Conservation (phyloP, 2,797 vertebrate genomes). For the Etheostoma nigrum region DNA sequence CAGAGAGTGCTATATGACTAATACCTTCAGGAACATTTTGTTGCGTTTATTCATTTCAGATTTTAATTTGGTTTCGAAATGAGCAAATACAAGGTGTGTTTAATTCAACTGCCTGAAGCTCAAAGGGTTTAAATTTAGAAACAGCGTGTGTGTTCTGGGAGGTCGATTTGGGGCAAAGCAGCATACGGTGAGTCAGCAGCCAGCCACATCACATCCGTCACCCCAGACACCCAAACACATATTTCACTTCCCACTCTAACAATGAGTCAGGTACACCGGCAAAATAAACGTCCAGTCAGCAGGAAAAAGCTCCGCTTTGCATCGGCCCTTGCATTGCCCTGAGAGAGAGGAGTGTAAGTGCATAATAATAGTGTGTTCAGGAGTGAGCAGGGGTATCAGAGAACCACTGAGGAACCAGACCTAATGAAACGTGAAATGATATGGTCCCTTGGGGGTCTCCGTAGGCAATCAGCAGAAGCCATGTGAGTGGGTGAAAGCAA, state of each 20-base stretch:
- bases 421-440: background rate
- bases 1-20: no score
- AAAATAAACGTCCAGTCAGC: constrained; percentile 38
- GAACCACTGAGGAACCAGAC: no score
- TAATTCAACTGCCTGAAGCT: background rate
- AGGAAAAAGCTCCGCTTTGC: constrained; percentile 6
- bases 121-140: background rate
- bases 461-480: background rate
- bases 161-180: background rate
- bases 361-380: background rate
- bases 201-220: constrained; percentile 34
- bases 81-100: no score
- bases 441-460: background rate
- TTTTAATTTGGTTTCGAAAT: no score
- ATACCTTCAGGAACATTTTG: no score
- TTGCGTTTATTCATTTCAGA: no score
- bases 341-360: constrained; percentile 3
- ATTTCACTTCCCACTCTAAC: background rate
- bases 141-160: background rate
- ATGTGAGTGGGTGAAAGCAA: background rate
- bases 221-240: constrained; percentile 13
- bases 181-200: constrained; percentile 39
- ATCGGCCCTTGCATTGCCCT: background rate
- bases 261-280: constrained; percentile 19
- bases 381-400: background rate